These are phyloP conservation scores for Trichoplusia ni DNA, from an alignment of 1,140 invertebrate genomes.

Conservation along the genomic window DNA sequence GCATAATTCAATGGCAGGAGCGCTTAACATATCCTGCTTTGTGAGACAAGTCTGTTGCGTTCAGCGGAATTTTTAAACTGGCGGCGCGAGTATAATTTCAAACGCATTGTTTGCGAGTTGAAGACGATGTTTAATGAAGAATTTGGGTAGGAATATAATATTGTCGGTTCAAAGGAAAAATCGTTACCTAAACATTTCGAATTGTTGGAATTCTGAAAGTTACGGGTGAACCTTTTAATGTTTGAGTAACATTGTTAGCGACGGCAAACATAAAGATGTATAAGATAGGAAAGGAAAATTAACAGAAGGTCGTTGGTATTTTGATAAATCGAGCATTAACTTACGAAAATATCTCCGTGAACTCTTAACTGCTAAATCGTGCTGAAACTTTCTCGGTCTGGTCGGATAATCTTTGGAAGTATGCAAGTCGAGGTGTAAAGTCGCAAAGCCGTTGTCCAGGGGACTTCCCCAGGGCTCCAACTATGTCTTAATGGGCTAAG, in stretches of 20 bases:
- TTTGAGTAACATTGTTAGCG: background rate
- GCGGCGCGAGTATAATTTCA: constrained; percentile 6
- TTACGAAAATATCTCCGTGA: no score
- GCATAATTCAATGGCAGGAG: constrained; percentile 46
- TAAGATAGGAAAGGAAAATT: no score
- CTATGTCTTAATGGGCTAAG: constrained; percentile 41
- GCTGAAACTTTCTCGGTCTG: background rate
- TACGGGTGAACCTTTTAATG: background rate
- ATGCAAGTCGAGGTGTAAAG: constrained; percentile 16
- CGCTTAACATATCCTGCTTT: constrained; percentile 33
- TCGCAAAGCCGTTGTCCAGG: background rate
- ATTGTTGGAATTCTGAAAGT: background rate
- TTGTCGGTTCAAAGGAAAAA: constrained; percentile 5
- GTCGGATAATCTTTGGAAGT: constrained; percentile 2
- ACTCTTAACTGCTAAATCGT: background rate
- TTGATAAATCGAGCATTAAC: no score
- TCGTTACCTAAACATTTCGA: background rate
- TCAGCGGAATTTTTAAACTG: constrained; percentile 22
- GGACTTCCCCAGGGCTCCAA: constrained; percentile 16
- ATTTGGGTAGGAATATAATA: background rate
- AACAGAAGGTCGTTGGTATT: background rate
- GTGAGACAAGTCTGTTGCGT: background rate
- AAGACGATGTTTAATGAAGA: constrained; percentile 22
- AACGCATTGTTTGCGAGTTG: constrained; percentile 18
- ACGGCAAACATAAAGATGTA: no score